Base-by-base conservation (phyloP, 2,888 invertebrate genomes). In the Chorisops tibialis region DNA sequence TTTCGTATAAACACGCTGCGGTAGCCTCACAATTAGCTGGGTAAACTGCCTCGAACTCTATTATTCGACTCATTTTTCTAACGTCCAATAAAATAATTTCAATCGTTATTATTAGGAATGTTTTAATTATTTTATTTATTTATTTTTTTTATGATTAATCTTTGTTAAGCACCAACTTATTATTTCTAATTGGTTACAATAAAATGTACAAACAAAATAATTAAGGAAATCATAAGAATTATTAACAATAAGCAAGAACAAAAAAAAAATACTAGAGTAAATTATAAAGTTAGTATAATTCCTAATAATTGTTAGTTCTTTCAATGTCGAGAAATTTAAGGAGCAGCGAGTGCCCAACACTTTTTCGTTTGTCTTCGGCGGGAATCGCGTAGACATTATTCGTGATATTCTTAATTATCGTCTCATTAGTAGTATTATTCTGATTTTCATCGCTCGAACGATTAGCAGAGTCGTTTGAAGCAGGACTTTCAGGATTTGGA, bases 81-180 rank as follows among this genome's bases (percentile, higher is more conserved):
- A n/a, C n/a, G n/a, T n/a, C n/a, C n/a, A n/a, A n/a, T n/a, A n/a
- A n/a, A n/a, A n/a, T n/a, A n/a, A n/a, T n/a, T n/a, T n/a, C n/a
- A n/a, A n/a, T n/a, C 11, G 18, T 11, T 50, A 16, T 54, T 30
- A 39, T 56, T 45, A 43, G 56, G 56, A 56, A 56, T 56, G 56
- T 56, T 56, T 30, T 24, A 24, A 5, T 30, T n/a, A n/a, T 30
- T 56, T 56, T 56, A 56, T 43, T 56, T 11, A 16, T 35, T 56
- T 56, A 43, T 56, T 56, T 22, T 18, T 30, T 19, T 56, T 18
- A 18, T 43, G 18, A 56, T 56, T 18, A 56, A n/a, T n/a, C n/a
- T 12, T 56, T 43, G 56, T 38, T 56, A 56, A 56, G 56, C 56
- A 56, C 56, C 56, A n/a, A 24, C 45, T 45, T 56, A 45, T 30